Evolutionary conservation across 2,888 invertebrate species (phyloP), one percentile per base, ranked within the genome.

Genomic region (Sesia bembeciformis): DNA sequence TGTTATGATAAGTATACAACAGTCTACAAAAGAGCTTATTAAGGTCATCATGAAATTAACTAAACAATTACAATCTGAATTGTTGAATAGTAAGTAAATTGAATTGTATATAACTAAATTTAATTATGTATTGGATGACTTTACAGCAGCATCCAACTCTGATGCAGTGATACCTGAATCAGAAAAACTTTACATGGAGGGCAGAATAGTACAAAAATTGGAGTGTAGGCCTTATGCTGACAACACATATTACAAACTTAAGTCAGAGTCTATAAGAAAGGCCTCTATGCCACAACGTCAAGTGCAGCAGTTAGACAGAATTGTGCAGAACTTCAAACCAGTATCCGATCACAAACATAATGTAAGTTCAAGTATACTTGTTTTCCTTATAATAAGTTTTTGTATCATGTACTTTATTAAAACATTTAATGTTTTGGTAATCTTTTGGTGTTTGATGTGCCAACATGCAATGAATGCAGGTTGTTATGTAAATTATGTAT

Each of bases 171-270:
- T 93, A 50, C 94, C 95, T 43, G 96, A 96, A 81, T 90, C 92
- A 42, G 96, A 97, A 68, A 96, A 96, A 74, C 87, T 98, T 4
- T 93, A 92, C 59, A 94, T 98, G 93, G 97, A 98, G 84, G 98
- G 98, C 0, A 93, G 96, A 74, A 98, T 98, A 68, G 97, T 97
- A n/a, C 98, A 98, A 77, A 96, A 97, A 77, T 90, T 98, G 41
- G 98, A 99, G 84, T 98, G 98, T 77, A 92, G 96, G 51, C 98
- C 98, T 0, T 94, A 94, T 73, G 96, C 95, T 40, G 96, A 97
- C 74, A 93, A 90, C 58, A 95, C 93, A 70, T 98, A 99, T 75
- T 97, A 98, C 93, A 94, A 95, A 78, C 83, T 98, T 4, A 98
- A 98, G 83, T 91, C 94, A 63, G 95, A 96, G 66, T 95, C 95